Evolutionary conservation across 2,797 vertebrate species (phyloP).

Genomic region (Lagodon rhomboides): DNA sequence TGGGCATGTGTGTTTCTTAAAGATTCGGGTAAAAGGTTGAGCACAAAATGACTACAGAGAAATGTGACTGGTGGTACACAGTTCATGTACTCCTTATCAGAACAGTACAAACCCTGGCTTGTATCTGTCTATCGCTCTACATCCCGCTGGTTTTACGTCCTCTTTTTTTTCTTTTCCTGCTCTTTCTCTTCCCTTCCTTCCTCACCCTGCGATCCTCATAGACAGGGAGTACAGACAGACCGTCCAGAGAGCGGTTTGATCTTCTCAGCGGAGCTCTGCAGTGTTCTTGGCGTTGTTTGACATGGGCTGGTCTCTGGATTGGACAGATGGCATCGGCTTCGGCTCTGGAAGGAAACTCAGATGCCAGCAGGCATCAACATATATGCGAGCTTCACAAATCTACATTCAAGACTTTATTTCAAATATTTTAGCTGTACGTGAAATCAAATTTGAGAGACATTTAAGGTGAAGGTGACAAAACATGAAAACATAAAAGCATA

Average conservation of each 20-base stretch:
- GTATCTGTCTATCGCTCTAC: slow-evolving; percentile 13
- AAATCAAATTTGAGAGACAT: slow-evolving; percentile 1
- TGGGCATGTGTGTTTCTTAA: slow-evolving; percentile 11
- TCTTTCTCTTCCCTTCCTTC: slow-evolving; percentile 22
- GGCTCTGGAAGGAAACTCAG: slow-evolving; percentile 44
- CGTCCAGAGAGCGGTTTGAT: slow-evolving; percentile 38
- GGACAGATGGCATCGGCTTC: slow-evolving; percentile 51
- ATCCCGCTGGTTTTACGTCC: background rate
- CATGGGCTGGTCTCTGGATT: slow-evolving; percentile 49
- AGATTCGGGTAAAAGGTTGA: slow-evolving; percentile 42
- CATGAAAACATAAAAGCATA: no score
- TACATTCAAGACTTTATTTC: slow-evolving; percentile 21
- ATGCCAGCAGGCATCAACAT: slow-evolving; percentile 21
- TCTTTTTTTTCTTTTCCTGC: slow-evolving; percentile 7
- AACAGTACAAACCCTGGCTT: slow-evolving; percentile 9
- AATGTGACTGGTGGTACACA: background rate
- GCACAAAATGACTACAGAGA: background rate
- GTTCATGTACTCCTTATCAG: slow-evolving; percentile 32
- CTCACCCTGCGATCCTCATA: slow-evolving; percentile 17
- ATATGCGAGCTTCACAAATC: slow-evolving; percentile 32
- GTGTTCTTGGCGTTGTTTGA: slow-evolving; percentile 54
- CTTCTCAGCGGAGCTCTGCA: slow-evolving; percentile 34
- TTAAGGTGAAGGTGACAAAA: background rate
- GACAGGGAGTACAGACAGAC: slow-evolving; percentile 21
- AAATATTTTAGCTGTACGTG: background rate